Percentiles rank a stretch among this genome's conserved stretches.
Evolutionary conservation across 2,888 invertebrate species (phyloP).

Genomic region (Perizoma flavofasciatum): DNA sequence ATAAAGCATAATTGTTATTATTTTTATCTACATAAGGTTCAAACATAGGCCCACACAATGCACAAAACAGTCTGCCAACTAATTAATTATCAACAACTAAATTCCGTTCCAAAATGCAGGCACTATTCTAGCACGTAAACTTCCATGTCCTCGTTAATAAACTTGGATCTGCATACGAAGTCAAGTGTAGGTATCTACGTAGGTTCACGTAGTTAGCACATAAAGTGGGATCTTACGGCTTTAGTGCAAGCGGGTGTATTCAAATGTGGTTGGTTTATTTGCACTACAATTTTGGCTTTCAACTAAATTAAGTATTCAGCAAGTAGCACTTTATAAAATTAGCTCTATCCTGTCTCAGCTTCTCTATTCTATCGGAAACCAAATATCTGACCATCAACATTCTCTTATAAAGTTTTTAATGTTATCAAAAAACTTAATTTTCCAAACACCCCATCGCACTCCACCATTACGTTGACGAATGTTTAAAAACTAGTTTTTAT

Average conservation of each 20-base stretch:
- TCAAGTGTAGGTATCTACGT: slow-evolving; percentile 12
- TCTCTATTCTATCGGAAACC: too few species aligned
- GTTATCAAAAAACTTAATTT: neutral
- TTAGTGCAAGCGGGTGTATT: slow-evolving; percentile 17
- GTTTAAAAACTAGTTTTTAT: slow-evolving; percentile 17
- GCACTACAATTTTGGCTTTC: too few species aligned
- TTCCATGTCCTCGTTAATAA: slow-evolving; percentile 20
- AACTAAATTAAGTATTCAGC: too few species aligned
- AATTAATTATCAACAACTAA: slow-evolving; percentile 1
- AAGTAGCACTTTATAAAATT: too few species aligned
- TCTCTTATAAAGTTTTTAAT: too few species aligned
- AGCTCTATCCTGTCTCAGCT: too few species aligned
- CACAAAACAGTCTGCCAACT: slow-evolving; percentile 1
- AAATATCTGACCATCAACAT: too few species aligned
- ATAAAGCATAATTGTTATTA: too few species aligned
- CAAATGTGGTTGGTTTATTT: too few species aligned
- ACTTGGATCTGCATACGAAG: slow-evolving; percentile 29
- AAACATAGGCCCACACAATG: neutral
- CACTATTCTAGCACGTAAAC: slow-evolving; percentile 21
- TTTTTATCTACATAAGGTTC: neutral
- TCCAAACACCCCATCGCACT: neutral
- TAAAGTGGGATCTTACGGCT: slow-evolving; percentile 7
- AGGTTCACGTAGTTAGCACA: neutral
- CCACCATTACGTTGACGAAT: neutral
- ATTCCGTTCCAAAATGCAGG: slow-evolving; percentile 23